These are phyloP conservation scores for Protomyctophum bolini DNA, from an alignment of 2,113 vertebrate species.

Conservation along the genomic window DNA sequence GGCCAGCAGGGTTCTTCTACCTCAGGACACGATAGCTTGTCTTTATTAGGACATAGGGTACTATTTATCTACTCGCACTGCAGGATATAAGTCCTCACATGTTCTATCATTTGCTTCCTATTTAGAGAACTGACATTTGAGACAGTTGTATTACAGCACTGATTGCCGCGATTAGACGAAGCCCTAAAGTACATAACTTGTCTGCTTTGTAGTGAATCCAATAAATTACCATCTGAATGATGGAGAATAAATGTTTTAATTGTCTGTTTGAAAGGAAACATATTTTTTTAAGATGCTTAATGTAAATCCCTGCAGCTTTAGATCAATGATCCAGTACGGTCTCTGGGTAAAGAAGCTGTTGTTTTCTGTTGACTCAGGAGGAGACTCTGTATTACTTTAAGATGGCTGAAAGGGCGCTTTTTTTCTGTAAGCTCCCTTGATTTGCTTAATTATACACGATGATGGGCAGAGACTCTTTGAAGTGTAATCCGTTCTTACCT, in stretches of 20 bases:
- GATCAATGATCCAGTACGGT: not conserved
- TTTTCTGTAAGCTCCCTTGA: slow-evolving; percentile 48
- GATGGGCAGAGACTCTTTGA: slow-evolving; percentile 51
- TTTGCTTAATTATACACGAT: slow-evolving; percentile 62
- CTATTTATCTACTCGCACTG: not conserved
- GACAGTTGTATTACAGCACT: not conserved
- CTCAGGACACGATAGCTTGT: no score
- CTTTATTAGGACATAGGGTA: no score
- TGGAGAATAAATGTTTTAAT: slow-evolving; percentile 27
- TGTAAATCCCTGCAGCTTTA: slow-evolving; percentile 11
- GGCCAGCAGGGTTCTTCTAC: no score
- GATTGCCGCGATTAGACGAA: slow-evolving; percentile 9
- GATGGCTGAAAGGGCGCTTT: slow-evolving; percentile 32
- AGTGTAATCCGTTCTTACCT: slow-evolving; percentile 38
- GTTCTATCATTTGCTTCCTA: not conserved
- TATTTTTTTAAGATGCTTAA: slow-evolving; percentile 43
- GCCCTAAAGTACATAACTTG: slow-evolving; percentile 2
- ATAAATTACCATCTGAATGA: slow-evolving; percentile 14
- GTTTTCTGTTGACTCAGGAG: slow-evolving; percentile 46
- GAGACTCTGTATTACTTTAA: slow-evolving; percentile 18
- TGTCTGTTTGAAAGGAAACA: slow-evolving; percentile 11
- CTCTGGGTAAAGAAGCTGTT: not conserved
- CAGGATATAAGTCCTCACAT: slow-evolving; percentile 4
- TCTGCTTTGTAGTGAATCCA: not conserved
- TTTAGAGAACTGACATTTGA: not conserved